Percentiles rank a stretch among this genome's conserved stretches.
Evolutionary conservation across 2,113 vertebrate genomes (phyloP).

Genomic region (Fregetta grallaria): DNA sequence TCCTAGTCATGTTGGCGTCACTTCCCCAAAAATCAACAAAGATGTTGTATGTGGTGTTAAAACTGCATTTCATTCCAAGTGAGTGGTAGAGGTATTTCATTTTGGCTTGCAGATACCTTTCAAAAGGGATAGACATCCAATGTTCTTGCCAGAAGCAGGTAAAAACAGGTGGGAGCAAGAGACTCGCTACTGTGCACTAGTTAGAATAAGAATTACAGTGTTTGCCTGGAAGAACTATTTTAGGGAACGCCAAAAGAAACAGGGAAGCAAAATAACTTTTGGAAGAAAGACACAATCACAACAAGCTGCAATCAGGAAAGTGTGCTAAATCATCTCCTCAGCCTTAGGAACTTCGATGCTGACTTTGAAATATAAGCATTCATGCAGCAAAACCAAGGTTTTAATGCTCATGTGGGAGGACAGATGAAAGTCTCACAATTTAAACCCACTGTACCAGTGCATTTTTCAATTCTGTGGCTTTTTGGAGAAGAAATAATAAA

Average conservation of each 20-base stretch:
- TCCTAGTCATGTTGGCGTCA: neutral
- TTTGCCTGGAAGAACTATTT: neutral
- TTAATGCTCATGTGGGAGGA: neutral
- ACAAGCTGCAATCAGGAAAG: neutral
- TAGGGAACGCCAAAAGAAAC: neutral
- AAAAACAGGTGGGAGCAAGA: neutral
- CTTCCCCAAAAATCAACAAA: neutral
- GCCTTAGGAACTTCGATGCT: neutral
- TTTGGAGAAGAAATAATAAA: neutral
- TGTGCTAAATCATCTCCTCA: constrained; percentile 18
- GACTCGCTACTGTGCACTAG: neutral
- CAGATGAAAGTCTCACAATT: neutral
- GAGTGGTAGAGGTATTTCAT: neutral
- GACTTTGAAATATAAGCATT: neutral
- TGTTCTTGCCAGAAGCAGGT: neutral
- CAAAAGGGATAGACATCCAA: neutral
- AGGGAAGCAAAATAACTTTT: neutral
- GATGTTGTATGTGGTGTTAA: neutral
- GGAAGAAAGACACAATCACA: neutral
- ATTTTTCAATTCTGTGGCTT: neutral
- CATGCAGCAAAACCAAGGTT: neutral
- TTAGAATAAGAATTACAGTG: neutral
- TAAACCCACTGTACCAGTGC: neutral
- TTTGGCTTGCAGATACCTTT: neutral
- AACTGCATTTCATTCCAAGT: neutral